These are phyloP conservation scores for Rhinophrynus dorsalis DNA, from an alignment of 2,797 vertebrate species.

Conservation along the genomic window DNA sequence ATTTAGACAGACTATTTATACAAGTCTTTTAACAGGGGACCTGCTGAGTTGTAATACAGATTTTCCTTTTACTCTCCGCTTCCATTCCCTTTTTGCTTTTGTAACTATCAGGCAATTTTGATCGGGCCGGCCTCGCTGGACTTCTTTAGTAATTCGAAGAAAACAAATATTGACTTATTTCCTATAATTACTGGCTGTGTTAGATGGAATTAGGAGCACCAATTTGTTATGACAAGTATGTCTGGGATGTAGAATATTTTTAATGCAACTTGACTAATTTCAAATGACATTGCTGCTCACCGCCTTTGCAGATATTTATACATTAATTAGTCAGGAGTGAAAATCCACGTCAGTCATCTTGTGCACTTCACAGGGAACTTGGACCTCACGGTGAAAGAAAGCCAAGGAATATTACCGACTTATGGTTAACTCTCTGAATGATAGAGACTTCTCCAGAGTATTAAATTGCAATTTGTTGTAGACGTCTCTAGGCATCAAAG, in stretches of 20 bases:
- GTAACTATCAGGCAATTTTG: not conserved
- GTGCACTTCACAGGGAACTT: slow-evolving; percentile 12
- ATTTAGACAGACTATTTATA: slow-evolving; percentile 51
- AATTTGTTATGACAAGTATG: slow-evolving; percentile 27
- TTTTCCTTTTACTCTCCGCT: not conserved
- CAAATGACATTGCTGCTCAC: slow-evolving; percentile 33
- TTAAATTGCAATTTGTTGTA: no score
- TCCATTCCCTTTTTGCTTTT: not conserved
- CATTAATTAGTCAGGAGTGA: slow-evolving; percentile 31
- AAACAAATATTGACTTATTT: slow-evolving; percentile 27
- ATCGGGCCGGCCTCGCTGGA: rapidly evolving
- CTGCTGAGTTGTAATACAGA: slow-evolving; percentile 1
- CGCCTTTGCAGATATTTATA: slow-evolving; percentile 21
- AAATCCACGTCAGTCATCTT: slow-evolving; percentile 30
- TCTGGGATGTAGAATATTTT: slow-evolving; percentile 16
- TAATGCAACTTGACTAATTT: slow-evolving; percentile 42
- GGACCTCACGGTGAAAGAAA: no score
- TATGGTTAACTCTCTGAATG: no score
- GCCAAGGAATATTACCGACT: no score
- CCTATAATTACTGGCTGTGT: slow-evolving; percentile 3
- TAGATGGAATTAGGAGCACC: slow-evolving; percentile 36
- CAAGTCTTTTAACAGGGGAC: not conserved
- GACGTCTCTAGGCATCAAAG: no score
- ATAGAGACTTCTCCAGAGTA: no score
- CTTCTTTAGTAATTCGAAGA: slow-evolving; percentile 26